Base-by-base conservation (phyloP, 2,113 vertebrate genomes). In the Bufo bufo region DNA sequence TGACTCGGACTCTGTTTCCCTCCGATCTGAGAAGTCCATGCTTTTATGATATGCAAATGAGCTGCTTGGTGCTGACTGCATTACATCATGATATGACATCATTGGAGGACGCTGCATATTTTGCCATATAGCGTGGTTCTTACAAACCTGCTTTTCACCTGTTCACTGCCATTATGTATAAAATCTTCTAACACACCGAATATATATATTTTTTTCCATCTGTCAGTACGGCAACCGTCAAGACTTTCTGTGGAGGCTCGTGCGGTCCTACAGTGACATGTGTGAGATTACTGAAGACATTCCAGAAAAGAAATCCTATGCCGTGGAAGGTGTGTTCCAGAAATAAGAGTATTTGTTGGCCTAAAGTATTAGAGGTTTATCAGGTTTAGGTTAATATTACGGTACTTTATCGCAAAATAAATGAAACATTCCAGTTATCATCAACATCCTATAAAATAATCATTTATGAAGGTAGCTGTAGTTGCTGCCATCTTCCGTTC, bases 161-260 rank as follows among this genome's bases (percentile, higher is more conserved):
- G 66, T 33, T 71, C 4, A 43, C 4, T 71, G 6, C 66, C 23
- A 14, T 43, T 13, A 43, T 71, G 23, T 52, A 52, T 52, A 61
- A 61, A 17, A 61, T 3, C 59, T 13, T 61, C 16, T 61, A 17
- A 19, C 3, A 61, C 8, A 3, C 56, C 3, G 0, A 33, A 69
- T 3, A 33, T 12, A 9, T 11, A 1, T 6, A 72, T 45, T 45
- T 16, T 72, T 11, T 72, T 80, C 85, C 91, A 61, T 86, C 2
- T 52, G 58, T 17, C 92, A 99, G 98, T 96, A 97, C 4, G 94
- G 92, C 3, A 92, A 92, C 85, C 94, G 91, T 89, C 91, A 91
- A 1, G 96, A 98, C 50, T 99, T 98, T 69, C 93, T 97, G 0
- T 99, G 98, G 98, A 95, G 97, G 91, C 93, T 99, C 90, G 97